Evolutionary conservation across 2,888 invertebrate species (phyloP).

Genomic region (Dryocosmus kuriphilus): DNA sequence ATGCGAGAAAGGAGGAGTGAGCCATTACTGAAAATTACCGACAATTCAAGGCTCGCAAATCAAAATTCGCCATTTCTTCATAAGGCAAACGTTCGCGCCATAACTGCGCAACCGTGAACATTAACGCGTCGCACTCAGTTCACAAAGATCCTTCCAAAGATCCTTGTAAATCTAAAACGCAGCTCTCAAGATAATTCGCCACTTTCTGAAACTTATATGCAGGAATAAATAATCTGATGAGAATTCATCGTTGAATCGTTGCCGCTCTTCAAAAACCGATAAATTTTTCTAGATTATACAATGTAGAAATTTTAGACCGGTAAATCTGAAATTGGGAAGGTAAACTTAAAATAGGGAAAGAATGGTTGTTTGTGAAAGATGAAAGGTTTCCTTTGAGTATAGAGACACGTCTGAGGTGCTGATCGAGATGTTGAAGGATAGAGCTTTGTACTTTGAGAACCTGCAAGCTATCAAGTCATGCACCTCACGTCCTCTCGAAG

Average conservation of each 20-base stretch:
- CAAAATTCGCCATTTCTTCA: conserved; percentile 72
- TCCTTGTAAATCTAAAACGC: conserved; percentile 30
- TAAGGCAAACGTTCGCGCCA: conserved; percentile 35
- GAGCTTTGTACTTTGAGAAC: conserved; percentile 29
- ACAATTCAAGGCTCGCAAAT: conserved; percentile 75
- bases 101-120: conserved; percentile 17
- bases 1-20: conserved; percentile 70
- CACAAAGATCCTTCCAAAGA: conserved; percentile 13
- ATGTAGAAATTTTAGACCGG: not conserved
- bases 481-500: conserved; percentile 58
- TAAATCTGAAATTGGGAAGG: not conserved
- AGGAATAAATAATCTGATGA: not conserved
- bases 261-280: not conserved
- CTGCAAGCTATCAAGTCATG: conserved; percentile 47
- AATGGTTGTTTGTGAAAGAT: not conserved
- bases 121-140: conserved; percentile 27
- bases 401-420: not conserved
- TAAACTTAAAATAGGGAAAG: too few species aligned
- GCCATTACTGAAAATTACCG: conserved; percentile 76
- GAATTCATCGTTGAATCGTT: not conserved
- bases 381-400: not conserved
- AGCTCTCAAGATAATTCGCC: conserved; percentile 32
- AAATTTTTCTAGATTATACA: not conserved
- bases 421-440: conserved; percentile 26
- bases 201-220: not conserved